Conservation (phyloP, 1,140 invertebrate genomes). For the Saccostrea cuccullata region DNA sequence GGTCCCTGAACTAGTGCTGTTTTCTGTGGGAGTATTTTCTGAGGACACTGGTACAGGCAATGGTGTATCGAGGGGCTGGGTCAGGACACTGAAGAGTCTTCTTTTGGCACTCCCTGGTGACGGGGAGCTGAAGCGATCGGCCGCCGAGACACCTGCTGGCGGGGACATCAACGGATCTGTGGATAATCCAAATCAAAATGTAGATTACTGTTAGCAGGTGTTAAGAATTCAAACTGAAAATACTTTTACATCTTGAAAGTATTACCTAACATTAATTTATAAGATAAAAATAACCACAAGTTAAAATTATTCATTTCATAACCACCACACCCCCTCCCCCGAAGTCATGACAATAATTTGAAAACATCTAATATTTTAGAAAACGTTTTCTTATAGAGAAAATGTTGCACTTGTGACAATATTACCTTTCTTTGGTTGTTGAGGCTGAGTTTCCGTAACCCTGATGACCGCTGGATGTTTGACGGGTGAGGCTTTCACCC, state of each 20-base stretch:
- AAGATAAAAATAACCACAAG: no score
- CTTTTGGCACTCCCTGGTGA: slow-evolving; percentile 76
- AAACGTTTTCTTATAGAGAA: no score
- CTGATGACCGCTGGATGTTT: slow-evolving; percentile 70
- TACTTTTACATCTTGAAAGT: background rate
- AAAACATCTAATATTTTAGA: no score
- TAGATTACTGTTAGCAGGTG: background rate
- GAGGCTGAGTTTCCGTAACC: slow-evolving; percentile 57
- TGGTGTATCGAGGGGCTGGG: slow-evolving; percentile 28
- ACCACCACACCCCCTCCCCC: no score
- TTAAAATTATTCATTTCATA: no score
- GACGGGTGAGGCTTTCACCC: slow-evolving; percentile 45
- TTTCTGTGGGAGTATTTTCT: slow-evolving; percentile 27
- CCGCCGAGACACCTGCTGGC: slow-evolving; percentile 70
- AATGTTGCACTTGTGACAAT: background rate
- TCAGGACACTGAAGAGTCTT: slow-evolving; percentile 72
- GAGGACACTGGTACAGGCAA: slow-evolving; percentile 35
- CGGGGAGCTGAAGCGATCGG: slow-evolving; percentile 78
- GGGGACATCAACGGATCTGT: slow-evolving; percentile 75
- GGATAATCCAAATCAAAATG: background rate
- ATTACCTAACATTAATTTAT: background rate
- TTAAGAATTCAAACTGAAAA: background rate
- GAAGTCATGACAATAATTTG: no score
- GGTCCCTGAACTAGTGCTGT: background rate
- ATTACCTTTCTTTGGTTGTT: background rate